phyloP scores from a whole-genome alignment of 2,888 invertebrate genomes.

The Ochropleura leucogaster region DNA sequence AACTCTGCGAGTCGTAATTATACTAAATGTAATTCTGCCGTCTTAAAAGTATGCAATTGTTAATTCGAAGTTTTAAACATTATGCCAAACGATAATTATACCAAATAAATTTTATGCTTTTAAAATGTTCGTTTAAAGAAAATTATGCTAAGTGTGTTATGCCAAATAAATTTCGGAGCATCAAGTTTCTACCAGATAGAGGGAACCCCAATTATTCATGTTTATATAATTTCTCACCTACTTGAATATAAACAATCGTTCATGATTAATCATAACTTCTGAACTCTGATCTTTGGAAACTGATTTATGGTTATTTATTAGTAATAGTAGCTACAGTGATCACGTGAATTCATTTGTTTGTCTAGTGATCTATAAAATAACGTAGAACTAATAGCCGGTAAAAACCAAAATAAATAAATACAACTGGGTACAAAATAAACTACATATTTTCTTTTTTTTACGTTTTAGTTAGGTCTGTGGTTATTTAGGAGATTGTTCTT shows the following conservation, averaged over 20 bases:
- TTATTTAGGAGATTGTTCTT: conserved; percentile 3
- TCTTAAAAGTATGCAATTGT: too few species aligned
- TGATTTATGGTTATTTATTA: conserved; percentile 38
- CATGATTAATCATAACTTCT: conserved; percentile 20
- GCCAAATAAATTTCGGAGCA: too few species aligned
- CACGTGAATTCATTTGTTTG: conserved; percentile 10
- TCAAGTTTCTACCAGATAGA: too few species aligned
- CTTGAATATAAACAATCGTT: conserved; percentile 5
- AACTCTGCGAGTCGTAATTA: too few species aligned
- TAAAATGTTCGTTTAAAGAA: too few species aligned
- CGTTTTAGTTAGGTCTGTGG: not conserved
- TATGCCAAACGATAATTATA: too few species aligned
- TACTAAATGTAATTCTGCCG: too few species aligned
- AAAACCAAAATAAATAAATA: not conserved
- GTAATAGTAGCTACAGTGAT: conserved; percentile 9
- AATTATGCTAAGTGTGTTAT: too few species aligned
- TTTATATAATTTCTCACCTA: conserved; percentile 8
- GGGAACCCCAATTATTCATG: too few species aligned
- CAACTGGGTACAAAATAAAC: not conserved
- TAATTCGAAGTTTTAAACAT: too few species aligned
- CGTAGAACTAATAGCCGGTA: not conserved
- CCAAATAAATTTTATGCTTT: too few species aligned
- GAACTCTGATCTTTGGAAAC: conserved; percentile 36
- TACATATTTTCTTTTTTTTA: too few species aligned
- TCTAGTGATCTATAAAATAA: not conserved